These are phyloP conservation scores for Junonia oenone DNA, from an alignment of 2,888 invertebrate genomes.

Conservation along the genomic window DNA sequence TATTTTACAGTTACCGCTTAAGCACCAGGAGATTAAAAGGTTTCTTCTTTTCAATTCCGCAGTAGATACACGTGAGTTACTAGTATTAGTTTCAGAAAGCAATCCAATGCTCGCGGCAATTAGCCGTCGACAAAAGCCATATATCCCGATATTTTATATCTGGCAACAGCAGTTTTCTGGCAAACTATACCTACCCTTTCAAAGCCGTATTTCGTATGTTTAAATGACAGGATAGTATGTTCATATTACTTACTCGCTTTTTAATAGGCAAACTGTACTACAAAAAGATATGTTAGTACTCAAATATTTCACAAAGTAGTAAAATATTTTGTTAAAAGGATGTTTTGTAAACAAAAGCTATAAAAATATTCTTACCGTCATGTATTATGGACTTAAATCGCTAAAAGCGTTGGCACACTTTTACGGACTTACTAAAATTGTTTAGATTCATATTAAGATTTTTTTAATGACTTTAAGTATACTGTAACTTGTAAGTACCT, in stretches of 20 bases:
- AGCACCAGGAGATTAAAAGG: not conserved
- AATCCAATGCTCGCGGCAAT: slow-evolving; percentile 13
- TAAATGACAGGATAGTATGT: not conserved
- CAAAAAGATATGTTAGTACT: too few relatives aligned
- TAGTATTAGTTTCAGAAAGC: slow-evolving; percentile 10
- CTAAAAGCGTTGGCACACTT: not conserved
- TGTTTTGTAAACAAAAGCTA: too few relatives aligned
- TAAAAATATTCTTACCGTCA: not conserved
- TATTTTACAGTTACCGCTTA: too few relatives aligned
- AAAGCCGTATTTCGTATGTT: not conserved
- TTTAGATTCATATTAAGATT: not conserved
- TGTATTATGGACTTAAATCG: not conserved
- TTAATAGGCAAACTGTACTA: too few relatives aligned
- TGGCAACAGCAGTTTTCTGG: not conserved
- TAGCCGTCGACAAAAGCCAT: not conserved
- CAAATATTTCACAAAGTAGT: too few relatives aligned
- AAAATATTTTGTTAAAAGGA: too few relatives aligned
- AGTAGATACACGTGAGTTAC: slow-evolving; percentile 3
- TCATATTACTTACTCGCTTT: too few relatives aligned
- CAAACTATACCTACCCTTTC: not conserved
- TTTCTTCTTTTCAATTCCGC: not conserved
- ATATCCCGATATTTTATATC: slow-evolving; percentile 6
- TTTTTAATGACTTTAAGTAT: slow-evolving; percentile 2
- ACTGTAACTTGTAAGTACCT: not conserved
- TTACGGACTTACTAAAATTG: not conserved